Percentiles rank a stretch among this genome's conserved stretches.
These are phyloP conservation scores for Suricata suricatta DNA, from an alignment of 2,113 vertebrate genomes.

Conservation along the genomic window DNA sequence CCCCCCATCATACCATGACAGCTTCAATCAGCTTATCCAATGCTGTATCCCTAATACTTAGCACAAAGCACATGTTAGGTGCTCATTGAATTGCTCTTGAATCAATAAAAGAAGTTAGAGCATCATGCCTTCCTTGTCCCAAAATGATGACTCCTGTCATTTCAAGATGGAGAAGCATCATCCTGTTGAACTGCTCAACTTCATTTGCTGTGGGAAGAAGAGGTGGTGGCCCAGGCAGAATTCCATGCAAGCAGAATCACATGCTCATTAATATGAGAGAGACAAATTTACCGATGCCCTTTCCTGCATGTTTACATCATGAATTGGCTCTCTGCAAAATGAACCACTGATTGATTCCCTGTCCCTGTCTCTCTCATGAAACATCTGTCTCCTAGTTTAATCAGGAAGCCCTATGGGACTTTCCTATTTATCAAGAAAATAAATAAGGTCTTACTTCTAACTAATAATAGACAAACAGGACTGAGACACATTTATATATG, in stretches of 20 bases:
- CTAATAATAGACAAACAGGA: conserved; percentile 62
- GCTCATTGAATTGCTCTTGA: not conserved
- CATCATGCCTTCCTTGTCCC: not conserved
- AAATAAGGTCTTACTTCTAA: conserved; percentile 68
- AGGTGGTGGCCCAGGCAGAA: not conserved
- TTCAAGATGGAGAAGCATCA: not conserved
- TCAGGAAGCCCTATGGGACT: conserved; percentile 51
- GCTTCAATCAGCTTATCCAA: not conserved
- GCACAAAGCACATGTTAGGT: not conserved
- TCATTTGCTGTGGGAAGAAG: not conserved
- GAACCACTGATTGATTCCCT: conserved; percentile 72
- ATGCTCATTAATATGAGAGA: not conserved
- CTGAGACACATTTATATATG: conserved; percentile 55
- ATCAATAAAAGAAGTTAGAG: not conserved
- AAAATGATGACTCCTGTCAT: not conserved
- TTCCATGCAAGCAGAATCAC: not conserved
- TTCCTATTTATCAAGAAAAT: conserved; percentile 71
- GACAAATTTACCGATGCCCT: conserved; percentile 52
- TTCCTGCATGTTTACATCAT: conserved; percentile 29
- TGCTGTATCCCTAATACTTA: not conserved
- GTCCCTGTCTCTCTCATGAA: conserved; percentile 57
- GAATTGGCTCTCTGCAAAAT: conserved; percentile 58
- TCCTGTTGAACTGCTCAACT: not conserved
- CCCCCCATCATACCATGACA: not conserved
- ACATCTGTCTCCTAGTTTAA: conserved; percentile 78